Evolutionary conservation across 2,888 invertebrate genomes (phyloP).

Genomic region (Drosophila lutescens): DNA sequence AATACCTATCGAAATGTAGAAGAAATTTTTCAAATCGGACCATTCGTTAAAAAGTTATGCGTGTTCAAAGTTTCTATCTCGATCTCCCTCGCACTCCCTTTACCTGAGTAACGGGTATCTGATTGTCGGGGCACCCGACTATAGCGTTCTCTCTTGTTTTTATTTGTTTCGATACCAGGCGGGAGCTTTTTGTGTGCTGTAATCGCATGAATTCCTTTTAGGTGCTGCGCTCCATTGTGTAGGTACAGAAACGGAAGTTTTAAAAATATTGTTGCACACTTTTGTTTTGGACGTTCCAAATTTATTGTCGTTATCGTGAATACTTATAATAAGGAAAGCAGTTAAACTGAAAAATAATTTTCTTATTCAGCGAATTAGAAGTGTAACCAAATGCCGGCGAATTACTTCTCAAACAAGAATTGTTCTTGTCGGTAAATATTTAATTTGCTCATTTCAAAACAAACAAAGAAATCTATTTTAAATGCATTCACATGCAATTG

Average conservation of each 20-base stretch:
- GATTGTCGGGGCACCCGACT: too few relatives aligned
- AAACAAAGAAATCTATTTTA: slow-evolving; percentile 35
- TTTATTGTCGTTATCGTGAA: too few relatives aligned
- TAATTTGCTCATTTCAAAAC: slow-evolving; percentile 18
- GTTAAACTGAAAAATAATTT: too few relatives aligned
- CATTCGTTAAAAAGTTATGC: too few relatives aligned
- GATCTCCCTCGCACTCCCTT: too few relatives aligned
- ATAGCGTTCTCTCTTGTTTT: too few relatives aligned
- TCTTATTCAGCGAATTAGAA: neutral
- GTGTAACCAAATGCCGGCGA: neutral
- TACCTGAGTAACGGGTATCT: too few relatives aligned
- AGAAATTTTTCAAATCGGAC: too few relatives aligned
- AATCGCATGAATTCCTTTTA: slow-evolving; percentile 16
- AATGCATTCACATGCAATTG: slow-evolving; percentile 32
- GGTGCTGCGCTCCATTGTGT: neutral
- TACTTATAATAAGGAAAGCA: too few relatives aligned
- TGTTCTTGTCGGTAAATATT: neutral
- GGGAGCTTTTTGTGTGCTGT: neutral
- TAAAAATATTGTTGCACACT: neutral
- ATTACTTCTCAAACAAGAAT: neutral
- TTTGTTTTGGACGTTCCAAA: neutral
- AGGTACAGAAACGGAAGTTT: neutral
- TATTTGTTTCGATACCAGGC: slow-evolving; percentile 20
- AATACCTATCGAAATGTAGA: too few relatives aligned
- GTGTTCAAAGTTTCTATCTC: too few relatives aligned